A percentile compares a stretch with the other conserved stretches of the same genome.
phyloP scores from a whole-genome alignment of 30 jellyfish, hydroid and myxozoan species.

The Aurelia aurita complex sp. Pacific region DNA sequence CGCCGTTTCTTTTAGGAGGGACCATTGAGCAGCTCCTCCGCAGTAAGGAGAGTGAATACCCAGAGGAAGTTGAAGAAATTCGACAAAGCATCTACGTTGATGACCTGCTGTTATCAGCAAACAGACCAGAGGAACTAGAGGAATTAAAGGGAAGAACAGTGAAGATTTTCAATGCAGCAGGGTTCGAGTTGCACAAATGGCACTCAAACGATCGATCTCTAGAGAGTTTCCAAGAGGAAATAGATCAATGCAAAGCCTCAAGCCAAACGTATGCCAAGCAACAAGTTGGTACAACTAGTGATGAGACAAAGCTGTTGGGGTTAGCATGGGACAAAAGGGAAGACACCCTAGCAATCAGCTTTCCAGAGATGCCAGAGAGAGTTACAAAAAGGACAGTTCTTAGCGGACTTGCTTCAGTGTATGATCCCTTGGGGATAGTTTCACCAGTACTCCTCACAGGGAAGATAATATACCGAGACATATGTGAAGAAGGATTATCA shows the following conservation, averaged over 20 bases:
- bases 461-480: slow-evolving; percentile 39
- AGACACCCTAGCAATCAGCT: slow-evolving; percentile 40
- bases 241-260: neutral
- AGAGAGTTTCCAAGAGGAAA: slow-evolving; percentile 25
- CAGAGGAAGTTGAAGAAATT: slow-evolving; percentile 31
- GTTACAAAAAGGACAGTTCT: slow-evolving; percentile 45
- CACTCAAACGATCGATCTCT: slow-evolving; percentile 54
- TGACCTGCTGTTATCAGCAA: slow-evolving; percentile 52
- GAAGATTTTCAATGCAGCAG: slow-evolving; percentile 31
- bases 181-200: slow-evolving; percentile 70
- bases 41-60: slow-evolving; percentile 28
- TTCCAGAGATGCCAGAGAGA: slow-evolving; percentile 14
- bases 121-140: slow-evolving; percentile 10
- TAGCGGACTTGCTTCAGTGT: slow-evolving; percentile 33
- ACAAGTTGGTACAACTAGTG: slow-evolving; percentile 2
- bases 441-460: slow-evolving; percentile 47
- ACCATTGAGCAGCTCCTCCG: slow-evolving; percentile 53
- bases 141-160: slow-evolving; percentile 10
- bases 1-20: slow-evolving; percentile 68
- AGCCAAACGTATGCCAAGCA: neutral
- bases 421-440: slow-evolving; percentile 53
- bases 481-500: slow-evolving; percentile 20
- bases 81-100: slow-evolving; percentile 52
- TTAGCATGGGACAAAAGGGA: slow-evolving; percentile 37
- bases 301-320: slow-evolving; percentile 32